Percentiles rank a stretch among this genome's conserved stretches.
Conservation (phyloP, 2,797 vertebrate genomes). For the Gallinago stenura region DNA sequence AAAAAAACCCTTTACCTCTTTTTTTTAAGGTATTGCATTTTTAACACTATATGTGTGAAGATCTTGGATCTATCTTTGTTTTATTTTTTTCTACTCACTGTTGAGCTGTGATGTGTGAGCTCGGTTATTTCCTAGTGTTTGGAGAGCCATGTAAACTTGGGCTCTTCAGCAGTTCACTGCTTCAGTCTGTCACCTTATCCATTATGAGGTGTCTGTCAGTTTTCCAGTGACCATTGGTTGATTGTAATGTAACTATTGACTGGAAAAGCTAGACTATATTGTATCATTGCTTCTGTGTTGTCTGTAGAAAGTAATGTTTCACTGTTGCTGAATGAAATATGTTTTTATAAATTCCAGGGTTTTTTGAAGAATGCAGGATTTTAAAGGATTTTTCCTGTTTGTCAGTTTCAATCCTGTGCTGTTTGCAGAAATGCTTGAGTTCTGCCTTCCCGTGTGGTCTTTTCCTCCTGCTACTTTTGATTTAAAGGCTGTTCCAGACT, state of each 20-base stretch:
- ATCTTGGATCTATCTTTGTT: not conserved
- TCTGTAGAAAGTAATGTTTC: not conserved
- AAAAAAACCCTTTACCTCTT: not conserved
- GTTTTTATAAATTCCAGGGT: not conserved
- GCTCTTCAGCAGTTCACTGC: not conserved
- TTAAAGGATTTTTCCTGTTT: not conserved
- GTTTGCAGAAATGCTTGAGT: not conserved
- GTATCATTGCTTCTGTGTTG: not conserved
- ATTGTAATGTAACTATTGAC: not conserved
- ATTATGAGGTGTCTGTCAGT: not conserved
- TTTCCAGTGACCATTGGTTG: not conserved
- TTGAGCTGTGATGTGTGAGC: not conserved
- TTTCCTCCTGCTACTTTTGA: not conserved
- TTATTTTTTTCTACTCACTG: not conserved
- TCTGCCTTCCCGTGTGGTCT: not conserved
- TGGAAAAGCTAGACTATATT: rapidly evolving
- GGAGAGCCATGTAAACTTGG: not conserved
- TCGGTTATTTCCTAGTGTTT: not conserved
- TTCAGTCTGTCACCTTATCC: not conserved
- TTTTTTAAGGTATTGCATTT: not conserved
- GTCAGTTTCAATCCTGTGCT: not conserved
- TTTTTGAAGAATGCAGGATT: not conserved
- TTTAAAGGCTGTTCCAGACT: not conserved
- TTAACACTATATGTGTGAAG: not conserved
- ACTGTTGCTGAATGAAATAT: not conserved